Conservation (phyloP, 2,888 invertebrate genomes). For the Archaeoteleia sp. region DNA sequence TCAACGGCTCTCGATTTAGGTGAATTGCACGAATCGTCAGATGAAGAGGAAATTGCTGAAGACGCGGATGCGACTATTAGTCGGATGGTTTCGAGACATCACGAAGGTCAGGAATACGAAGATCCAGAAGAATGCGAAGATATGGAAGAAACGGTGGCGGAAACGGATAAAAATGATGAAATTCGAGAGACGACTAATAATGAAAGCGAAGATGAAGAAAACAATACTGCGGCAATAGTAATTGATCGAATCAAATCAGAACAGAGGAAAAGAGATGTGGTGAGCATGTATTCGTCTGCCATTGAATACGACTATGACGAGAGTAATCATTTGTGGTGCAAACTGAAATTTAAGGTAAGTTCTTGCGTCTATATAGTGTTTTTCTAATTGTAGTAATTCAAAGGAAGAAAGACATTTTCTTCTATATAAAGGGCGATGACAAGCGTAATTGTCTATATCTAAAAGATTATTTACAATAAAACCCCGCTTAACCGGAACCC, state of each 20-base stretch:
- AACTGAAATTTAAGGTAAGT: conserved; percentile 84
- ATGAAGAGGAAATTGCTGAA: conserved; percentile 81
- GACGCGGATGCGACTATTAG: conserved; percentile 75
- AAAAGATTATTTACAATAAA: too few relatives aligned
- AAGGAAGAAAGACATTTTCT: too few relatives aligned
- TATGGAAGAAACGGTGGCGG: conserved; percentile 72
- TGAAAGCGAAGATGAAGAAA: conserved; percentile 73
- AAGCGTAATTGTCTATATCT: too few relatives aligned
- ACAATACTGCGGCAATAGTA: conserved; percentile 65
- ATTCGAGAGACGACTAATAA: conserved; percentile 66
- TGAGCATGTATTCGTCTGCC: conserved; percentile 74
- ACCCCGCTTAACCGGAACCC: too few relatives aligned
- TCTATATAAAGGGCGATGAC: too few relatives aligned
- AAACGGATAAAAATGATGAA: conserved; percentile 69
- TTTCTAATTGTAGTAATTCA: too few relatives aligned
- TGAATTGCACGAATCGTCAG: conserved; percentile 78
- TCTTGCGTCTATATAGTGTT: too few relatives aligned
- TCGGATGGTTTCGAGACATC: conserved; percentile 70
- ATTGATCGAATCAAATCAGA: conserved; percentile 24
- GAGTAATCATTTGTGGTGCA: conserved; percentile 88
- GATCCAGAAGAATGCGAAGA: conserved; percentile 76
- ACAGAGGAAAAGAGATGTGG: conserved; percentile 70
- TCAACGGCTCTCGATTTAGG: conserved; percentile 57
- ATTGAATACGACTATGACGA: conserved; percentile 86
- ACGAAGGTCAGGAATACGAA: conserved; percentile 77